phyloP scores from a whole-genome alignment of 2,113 vertebrate genomes.

The Erpornis zantholeuca region DNA sequence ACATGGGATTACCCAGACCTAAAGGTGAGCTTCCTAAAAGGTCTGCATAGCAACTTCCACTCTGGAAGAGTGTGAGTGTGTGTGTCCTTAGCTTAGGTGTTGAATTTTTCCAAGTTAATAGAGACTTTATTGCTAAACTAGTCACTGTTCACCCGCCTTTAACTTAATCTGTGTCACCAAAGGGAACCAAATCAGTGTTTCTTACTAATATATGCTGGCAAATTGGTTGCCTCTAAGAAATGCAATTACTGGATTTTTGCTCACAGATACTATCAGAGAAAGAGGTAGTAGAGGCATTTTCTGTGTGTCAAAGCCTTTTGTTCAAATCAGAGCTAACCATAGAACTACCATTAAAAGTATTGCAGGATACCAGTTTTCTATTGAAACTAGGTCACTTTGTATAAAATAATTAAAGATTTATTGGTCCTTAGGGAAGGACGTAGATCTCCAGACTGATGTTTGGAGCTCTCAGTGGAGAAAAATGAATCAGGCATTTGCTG shows the following conservation, averaged over 20 bases:
- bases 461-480: neutral
- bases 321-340: neutral
- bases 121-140: neutral
- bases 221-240: neutral
- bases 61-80: neutral
- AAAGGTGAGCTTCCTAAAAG: neutral
- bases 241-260: neutral
- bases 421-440: slow-evolving; percentile 10
- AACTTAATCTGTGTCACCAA: neutral
- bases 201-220: neutral
- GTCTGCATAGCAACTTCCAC: neutral
- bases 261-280: neutral
- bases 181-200: neutral
- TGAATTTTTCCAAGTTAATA: neutral
- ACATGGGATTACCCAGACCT: neutral
- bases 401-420: slow-evolving; percentile 58
- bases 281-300: neutral
- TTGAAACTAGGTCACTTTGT: slow-evolving; percentile 45
- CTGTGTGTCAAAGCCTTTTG: neutral
- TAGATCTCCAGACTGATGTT: neutral
- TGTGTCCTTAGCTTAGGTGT: neutral
- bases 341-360: neutral
- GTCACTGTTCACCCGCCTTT: neutral
- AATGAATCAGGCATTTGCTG: neutral
- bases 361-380: neutral